phyloP scores from a whole-genome alignment of 1,140 invertebrate species.

The Tenebrio molitor region DNA sequence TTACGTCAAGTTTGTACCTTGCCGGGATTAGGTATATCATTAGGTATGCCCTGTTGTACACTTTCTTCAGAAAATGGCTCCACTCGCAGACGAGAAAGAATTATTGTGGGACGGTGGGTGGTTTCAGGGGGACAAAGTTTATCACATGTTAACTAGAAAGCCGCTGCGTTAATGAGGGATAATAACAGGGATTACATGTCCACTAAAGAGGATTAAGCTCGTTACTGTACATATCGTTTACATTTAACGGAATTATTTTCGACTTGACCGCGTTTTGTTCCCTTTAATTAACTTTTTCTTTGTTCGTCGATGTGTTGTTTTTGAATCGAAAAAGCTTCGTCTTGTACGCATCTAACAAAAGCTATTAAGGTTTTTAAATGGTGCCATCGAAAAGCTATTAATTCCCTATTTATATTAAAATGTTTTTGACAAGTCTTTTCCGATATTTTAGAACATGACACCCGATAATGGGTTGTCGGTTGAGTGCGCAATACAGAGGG shows the following conservation, averaged over 20 bases:
- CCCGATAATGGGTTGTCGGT: constrained; percentile 47
- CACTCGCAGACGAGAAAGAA: too few relatives aligned
- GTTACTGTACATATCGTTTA: constrained; percentile 27
- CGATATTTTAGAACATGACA: constrained; percentile 48
- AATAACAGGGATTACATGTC: constrained; percentile 17
- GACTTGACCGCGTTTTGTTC: background rate
- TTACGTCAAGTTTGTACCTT: background rate
- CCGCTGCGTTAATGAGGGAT: constrained; percentile 26
- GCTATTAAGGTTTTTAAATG: constrained; percentile 28
- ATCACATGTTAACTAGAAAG: constrained; percentile 29
- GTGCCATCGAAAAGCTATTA: constrained; percentile 27
- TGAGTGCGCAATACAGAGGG: constrained; percentile 48
- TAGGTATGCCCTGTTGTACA: too few relatives aligned
- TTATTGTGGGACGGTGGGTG: too few relatives aligned
- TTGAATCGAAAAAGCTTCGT: constrained; percentile 3
- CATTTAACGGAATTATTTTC: constrained; percentile 12
- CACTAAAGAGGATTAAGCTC: constrained; percentile 36
- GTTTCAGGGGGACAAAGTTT: too few relatives aligned
- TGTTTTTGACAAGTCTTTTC: constrained; percentile 52
- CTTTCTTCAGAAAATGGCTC: too few relatives aligned
- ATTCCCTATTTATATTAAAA: constrained; percentile 39
- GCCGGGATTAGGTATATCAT: background rate
- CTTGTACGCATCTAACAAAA: constrained; percentile 2
- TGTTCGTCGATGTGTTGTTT: constrained; percentile 2
- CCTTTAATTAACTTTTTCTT: constrained; percentile 25